Conservation (phyloP, 2,113 vertebrate species). For the Lates calcarifer region DNA sequence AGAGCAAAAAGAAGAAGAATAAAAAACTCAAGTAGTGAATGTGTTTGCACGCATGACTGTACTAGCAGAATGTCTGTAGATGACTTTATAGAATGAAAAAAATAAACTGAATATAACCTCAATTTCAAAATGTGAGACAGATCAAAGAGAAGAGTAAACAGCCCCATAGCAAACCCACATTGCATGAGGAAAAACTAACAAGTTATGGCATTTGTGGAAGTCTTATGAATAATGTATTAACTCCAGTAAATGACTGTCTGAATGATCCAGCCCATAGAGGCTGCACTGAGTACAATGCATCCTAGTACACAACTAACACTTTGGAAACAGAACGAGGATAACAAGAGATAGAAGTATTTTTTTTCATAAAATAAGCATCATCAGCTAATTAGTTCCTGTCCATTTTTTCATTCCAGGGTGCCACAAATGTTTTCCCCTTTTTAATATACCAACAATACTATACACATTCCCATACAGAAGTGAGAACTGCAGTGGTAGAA, state of each 20-base stretch:
- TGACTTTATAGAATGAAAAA: constrained; percentile 4
- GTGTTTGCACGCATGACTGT: constrained; percentile 12
- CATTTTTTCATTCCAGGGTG: constrained; percentile 10
- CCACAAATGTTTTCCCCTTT: constrained; percentile 2
- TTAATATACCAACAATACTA: constrained; percentile 3
- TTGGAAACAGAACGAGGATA: constrained; percentile 15
- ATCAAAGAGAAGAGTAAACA: constrained; percentile 48
- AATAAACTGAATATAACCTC: constrained; percentile 8
- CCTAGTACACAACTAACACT: not conserved
- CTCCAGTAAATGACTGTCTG: constrained; percentile 70
- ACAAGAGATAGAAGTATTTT: not conserved
- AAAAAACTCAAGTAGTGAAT: constrained; percentile 51
- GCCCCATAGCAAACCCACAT: constrained; percentile 32
- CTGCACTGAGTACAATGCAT: constrained; percentile 30
- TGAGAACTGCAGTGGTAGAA: constrained; percentile 33
- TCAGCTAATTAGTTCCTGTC: constrained; percentile 24
- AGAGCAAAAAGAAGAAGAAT: constrained; percentile 60
- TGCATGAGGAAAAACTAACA: constrained; percentile 60
- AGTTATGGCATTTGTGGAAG: constrained; percentile 66
- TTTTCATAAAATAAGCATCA: constrained; percentile 17
- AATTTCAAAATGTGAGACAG: constrained; percentile 25
- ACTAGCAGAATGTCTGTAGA: constrained; percentile 3
- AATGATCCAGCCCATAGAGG: constrained; percentile 53
- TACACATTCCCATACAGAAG: constrained; percentile 45
- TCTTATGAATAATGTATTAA: constrained; percentile 71